Conservation (phyloP, 2,113 vertebrate species). For the Myiozetetes cayanensis region DNA sequence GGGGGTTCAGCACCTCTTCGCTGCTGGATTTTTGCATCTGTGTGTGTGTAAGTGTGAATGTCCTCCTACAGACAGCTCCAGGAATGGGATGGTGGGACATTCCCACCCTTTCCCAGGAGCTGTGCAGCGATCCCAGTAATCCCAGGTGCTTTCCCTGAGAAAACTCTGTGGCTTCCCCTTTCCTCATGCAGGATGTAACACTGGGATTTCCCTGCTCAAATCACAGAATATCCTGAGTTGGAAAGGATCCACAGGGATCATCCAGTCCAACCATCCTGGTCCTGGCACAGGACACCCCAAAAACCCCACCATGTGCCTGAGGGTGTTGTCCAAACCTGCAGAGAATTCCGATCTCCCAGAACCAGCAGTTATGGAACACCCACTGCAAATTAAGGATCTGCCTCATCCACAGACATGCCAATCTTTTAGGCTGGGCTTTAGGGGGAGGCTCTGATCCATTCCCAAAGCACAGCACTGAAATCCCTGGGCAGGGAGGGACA, state of each 20-base stretch:
- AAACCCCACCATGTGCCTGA: background rate
- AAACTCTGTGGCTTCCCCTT: fast-evolving
- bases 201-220: background rate
- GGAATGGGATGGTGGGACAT: background rate
- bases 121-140: background rate
- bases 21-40: background rate
- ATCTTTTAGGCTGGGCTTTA: background rate
- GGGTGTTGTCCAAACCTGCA: background rate
- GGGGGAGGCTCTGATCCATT: background rate
- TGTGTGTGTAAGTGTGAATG: fast-evolving
- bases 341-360: background rate
- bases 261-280: background rate
- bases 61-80: background rate
- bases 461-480: background rate
- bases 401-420: background rate
- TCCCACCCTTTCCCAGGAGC: background rate
- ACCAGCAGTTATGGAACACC: background rate
- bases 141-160: background rate
- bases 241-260: background rate
- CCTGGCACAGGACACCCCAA: background rate
- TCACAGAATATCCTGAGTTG: background rate
- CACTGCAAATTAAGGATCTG: background rate
- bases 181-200: background rate
- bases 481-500: background rate
- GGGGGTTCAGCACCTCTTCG: background rate